Base-by-base conservation (phyloP, 2,113 vertebrate species). In the Notarius lentiginosus region DNA sequence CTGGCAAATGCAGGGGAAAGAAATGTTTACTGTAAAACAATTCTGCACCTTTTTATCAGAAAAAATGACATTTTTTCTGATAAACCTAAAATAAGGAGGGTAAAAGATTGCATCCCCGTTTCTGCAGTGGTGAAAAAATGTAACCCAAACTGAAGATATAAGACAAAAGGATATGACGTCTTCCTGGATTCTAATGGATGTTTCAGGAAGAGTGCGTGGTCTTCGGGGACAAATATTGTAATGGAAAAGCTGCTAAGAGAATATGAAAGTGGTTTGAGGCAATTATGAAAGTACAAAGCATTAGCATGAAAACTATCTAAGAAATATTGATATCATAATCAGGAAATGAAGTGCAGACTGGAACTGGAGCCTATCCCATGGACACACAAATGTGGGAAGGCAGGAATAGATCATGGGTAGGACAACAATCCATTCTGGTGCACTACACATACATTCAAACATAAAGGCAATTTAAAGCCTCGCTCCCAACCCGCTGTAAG, bases 211-310 rank as follows among this genome's bases (percentile, higher is more conserved):
- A 18, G 17, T 41, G 66, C 41, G 41, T 51, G 18, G 47, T 24
- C 72, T 75, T 49, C 72, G 24, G 72, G 47, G 47, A 51, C 72
- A 75, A 75, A 75, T 75, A 51, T 51, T 75, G 51, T 20, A 75
- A 49, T 5, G 22, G 47, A 49, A 10, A 75, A 51, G 72, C 47
- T 51, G 10, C 47, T 49, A 51, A 11, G 47, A 22, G 20, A 22
- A 51, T 51, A 75, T 56, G 24, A 79, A 79, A 55, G 22, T 56
- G 30, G 75, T 55, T 27, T 27, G 51, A 56, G 24, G n/a, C 51
- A 27, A 27, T 30, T 79, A 55, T 55, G 18, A 77, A 55, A n/a
- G 24, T 7, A 73, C 8, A 72, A 41, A 24, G 20, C 17, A 10
- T 41, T 20, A 75, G 34, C 72, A 72, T 30, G 51, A 76, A 76